Evolutionary conservation across 2,113 vertebrate species (phyloP), one percentile per base, ranked within the genome.

Genomic region (Elephas maximus): DNA sequence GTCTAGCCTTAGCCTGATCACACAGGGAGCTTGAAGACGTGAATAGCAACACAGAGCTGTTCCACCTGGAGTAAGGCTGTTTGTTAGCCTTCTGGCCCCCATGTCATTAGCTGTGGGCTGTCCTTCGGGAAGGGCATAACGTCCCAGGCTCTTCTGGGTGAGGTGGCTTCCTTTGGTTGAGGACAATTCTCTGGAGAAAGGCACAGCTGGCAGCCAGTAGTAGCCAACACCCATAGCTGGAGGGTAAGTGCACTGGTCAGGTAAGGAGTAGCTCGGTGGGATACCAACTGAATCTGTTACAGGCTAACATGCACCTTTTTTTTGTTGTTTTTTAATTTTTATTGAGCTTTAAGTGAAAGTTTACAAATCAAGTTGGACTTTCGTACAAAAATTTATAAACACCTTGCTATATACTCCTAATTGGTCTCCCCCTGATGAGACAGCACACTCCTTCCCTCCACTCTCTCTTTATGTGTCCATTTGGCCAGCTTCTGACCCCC

Each of bases 221-320:
- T 26, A 6, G 41, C 48, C 11, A 3, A 30, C 26, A 5, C 4
- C 7, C 37, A 20, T 3, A 0, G 28, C 15, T 11, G 48, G 14
- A 51, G 2, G 24, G 30, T 23, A 26, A 30, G 28, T n/a, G 1
- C 21, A 4, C n/a, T 7, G 24, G 73, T 24, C 82, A 30, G 37
- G 30, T 30, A 57, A 23, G 20, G 18, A 85, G n/a, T 24, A 44
- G 45, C 81, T 71, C 1, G 0, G 57, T 23, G 63, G n/a, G 37
- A 53, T 2, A 5, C 18, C n/a, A 3, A 6, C 44, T 7, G 1
- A 41, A 41, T 41, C 48, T n/a, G 14, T 17, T 6, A 48, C 10
- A 57, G 53, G 53, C 53, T 57, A 57, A 2, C 53, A 17, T 28
- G 77, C 2, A 10, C 44, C 37, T 21, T 15, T 62, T 37, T 37